Base-by-base conservation (phyloP, 2,888 invertebrate genomes). In the Eubasilissa splendida region DNA sequence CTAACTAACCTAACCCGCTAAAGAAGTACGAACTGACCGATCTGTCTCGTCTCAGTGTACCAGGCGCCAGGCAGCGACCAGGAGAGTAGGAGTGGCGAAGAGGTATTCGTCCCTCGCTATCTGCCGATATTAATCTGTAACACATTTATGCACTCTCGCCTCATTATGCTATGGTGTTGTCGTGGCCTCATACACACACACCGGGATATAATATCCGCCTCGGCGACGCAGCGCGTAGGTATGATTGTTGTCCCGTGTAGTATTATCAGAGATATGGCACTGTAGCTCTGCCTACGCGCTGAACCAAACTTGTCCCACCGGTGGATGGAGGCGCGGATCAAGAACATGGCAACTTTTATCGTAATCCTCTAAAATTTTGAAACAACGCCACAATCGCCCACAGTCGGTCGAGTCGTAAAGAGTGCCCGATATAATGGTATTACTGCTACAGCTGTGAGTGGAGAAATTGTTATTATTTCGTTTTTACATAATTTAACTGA, bases 71-170 rank as follows among this genome's bases (percentile, higher is more conserved):
- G 59, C 74, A 59, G 42, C n/a, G 14, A 22, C 60, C 60, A n/a
- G 76, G 76, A 14, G 76, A 68, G 77, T 73, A 73, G 71, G 71
- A 73, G 71, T 73, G 71, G 11, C 79, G 73, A 22, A 68, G 70
- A 78, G 77, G 80, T 76, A 81, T 73, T 74, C 81, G 78, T 65
- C 73, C 68, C 71, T 73, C 71, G 60, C 79, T 82, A 82, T 82
- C 82, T 77, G 75, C 63, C 73, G 80, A 80, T 82, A 82, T 82
- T 82, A 82, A 82, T 82, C 82, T 80, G 79, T 81, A 83, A 83
- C 83, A 83, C 79, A 83, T 83, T 83, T 81, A 83, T 83, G 83
- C 83, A 83, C 83, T 83, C 80, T 70, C 71, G 71, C 63, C 79
- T 83, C 83, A 83, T 83, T 81, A 81, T 79, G 79, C 66, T 59